Evolutionary conservation across 2,113 vertebrate species (phyloP), one percentile per base, ranked within the genome.

Genomic region (Sarotherodon lohbergeri): DNA sequence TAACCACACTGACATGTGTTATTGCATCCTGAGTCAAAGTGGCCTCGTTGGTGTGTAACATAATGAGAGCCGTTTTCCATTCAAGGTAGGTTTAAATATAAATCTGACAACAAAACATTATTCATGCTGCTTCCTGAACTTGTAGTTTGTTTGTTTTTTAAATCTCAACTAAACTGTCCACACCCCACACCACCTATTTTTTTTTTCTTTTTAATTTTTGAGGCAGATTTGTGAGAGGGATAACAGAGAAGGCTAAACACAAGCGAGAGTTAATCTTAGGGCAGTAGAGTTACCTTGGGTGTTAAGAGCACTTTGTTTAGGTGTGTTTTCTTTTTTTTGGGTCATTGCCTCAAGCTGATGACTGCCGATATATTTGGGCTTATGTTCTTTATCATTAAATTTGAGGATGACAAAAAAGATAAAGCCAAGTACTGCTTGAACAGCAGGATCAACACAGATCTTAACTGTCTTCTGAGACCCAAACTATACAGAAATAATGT

Each of bases 221-320:
- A 86, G 55, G 80, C 89, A 86, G 89, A 86, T 92, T 91, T 88
- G 86, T 91, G 82, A 84, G 79, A 90, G 82, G 89, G 91, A 94
- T 92, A 93, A 94, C 84, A 86, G 81, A 80, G 79, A 66, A 59
- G 66, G 80, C 84, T 90, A 86, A 93, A 95, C 61, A 90, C 83
- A 90, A 88, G 91, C 82, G 85, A 84, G 79, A 94, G 82, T 88
- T 93, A 93, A 91, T 94, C 91, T 91, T 82, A 48, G 81, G 87
- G 87, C 83, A 90, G 88, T 68, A 90, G 85, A 83, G 83, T 88
- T 91, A 92, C 57, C 81, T 91, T 39, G 29, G 86, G 81, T 76
- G 87, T 90, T 76, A 83, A 4, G 14, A 78, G 27, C 73, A n/a
- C 46, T 78, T 78, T 5, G 73, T 78, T 48, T 78, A 29, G 73